Base-by-base conservation (phyloP, 2,888 invertebrate species). In the Nemotelus nigrinus region DNA sequence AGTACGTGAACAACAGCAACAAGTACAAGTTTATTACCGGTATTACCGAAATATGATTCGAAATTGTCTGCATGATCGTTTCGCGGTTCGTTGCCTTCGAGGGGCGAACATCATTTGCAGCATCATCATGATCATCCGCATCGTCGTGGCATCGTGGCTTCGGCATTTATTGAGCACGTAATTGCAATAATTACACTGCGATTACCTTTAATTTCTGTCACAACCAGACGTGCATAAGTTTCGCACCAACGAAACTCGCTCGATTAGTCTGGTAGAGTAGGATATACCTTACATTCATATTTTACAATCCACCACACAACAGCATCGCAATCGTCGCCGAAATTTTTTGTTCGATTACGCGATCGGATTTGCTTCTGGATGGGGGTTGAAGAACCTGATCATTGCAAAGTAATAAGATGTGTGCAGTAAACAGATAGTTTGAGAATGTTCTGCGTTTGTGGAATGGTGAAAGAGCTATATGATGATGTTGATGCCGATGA, bases 191-290 rank as follows among this genome's bases (percentile, higher is more conserved):
- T 74, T 74, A 74, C 44, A 10, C 48, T 4, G 74, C 39, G 74
- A 74, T 74, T 74, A 63, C 74, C 74, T 74, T 74, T 63, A 74
- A 74, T 74, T 74, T 50, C 63, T 74, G 74, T 74, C 74, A 74
- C 74, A 74, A 74, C 63, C 74, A 39, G 72, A 47, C 48, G 44
- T 58, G 58, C 60, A 60, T 63, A 41, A 74, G 47, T 63, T 47
- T 25, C 43, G 48, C 41, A 53, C 43, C 8, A 39, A 39, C 43
- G 0, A 25, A 25, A 25, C 25, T 25, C 25, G 25, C 25, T 25
- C 25, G 25, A 25, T 25, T 25, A 25, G 25, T 25, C 25, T 25
- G 25, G 25, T 25, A 25, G 25, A 25, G 25, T 25, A 25, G 25
- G 25, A 25, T 25, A 25, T 25, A 25, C 10, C 4, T 3, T 57